These are phyloP conservation scores for Nemoura dubitans DNA, from an alignment of 2,888 invertebrate genomes.

Conservation along the genomic window DNA sequence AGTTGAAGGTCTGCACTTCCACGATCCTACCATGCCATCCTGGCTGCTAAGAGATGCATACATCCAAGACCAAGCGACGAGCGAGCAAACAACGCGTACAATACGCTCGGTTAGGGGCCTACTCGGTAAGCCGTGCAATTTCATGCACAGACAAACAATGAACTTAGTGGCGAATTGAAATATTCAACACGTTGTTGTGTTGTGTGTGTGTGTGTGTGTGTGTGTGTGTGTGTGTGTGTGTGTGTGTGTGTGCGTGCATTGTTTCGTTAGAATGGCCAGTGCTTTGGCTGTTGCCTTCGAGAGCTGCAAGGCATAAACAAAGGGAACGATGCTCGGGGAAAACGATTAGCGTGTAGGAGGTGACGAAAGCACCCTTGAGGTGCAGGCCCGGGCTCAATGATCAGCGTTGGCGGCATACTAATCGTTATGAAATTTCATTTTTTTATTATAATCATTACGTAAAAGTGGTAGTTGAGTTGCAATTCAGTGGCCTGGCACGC, in stretches of 20 bases:
- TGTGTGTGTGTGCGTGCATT: neutral
- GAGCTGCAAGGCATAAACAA: neutral
- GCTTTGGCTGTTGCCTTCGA: neutral
- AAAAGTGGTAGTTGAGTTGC: neutral
- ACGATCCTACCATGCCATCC: neutral
- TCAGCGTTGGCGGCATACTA: neutral
- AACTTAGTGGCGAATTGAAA: slow-evolving; percentile 7
- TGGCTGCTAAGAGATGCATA: neutral
- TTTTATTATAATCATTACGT: neutral
- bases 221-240: neutral
- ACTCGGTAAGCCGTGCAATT: slow-evolving; percentile 7
- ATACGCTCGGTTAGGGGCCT: neutral
- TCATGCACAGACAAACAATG: slow-evolving; percentile 23
- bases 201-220: neutral
- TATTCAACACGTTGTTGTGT: slow-evolving; percentile 7
- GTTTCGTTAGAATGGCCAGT: neutral
- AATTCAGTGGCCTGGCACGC: neutral
- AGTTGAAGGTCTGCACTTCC: neutral
- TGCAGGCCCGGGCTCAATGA: neutral
- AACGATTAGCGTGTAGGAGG: neutral
- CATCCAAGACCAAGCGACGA: neutral
- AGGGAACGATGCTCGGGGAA: neutral
- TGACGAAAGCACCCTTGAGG: neutral
- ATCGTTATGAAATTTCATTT: neutral
- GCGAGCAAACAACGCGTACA: neutral